Percentiles rank a stretch among this genome's conserved stretches.
Evolutionary conservation across 2,113 vertebrate genomes (phyloP).

Genomic region (Anolis carolinensis): DNA sequence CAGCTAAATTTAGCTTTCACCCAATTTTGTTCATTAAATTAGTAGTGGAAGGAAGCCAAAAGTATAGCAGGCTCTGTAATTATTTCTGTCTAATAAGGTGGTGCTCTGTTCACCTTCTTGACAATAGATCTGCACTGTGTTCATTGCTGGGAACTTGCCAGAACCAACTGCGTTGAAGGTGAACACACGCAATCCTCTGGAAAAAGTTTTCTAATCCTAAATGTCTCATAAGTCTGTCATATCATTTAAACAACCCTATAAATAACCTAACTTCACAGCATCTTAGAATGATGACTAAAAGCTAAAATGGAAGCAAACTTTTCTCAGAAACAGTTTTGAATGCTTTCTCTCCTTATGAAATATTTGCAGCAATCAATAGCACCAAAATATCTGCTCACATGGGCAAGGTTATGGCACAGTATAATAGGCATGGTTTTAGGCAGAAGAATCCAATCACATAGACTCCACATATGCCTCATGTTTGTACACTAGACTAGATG

Average conservation of each 20-base stretch:
- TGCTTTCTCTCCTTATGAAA: background rate
- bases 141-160: background rate
- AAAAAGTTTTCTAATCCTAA: background rate
- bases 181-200: background rate
- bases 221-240: background rate
- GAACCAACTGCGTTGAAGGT: background rate
- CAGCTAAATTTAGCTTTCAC: background rate
- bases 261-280: background rate
- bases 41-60: background rate
- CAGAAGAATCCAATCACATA: background rate
- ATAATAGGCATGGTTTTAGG: too few species aligned
- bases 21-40: slow-evolving; percentile 9
- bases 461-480: background rate
- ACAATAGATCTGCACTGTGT: background rate
- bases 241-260: background rate
- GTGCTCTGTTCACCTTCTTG: background rate
- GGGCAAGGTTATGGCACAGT: too few species aligned
- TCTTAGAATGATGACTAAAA: background rate
- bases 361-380: background rate
- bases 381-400: background rate
- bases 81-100: background rate
- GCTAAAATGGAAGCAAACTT: background rate
- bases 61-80: background rate
- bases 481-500: background rate
- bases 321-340: background rate